A percentile compares a stretch with the other conserved stretches of the same genome.
These are phyloP conservation scores for Turritopsis dohrnii DNA, from an alignment of 30 jellyfish, hydroid and myxozoan species.

Conservation along the genomic window DNA sequence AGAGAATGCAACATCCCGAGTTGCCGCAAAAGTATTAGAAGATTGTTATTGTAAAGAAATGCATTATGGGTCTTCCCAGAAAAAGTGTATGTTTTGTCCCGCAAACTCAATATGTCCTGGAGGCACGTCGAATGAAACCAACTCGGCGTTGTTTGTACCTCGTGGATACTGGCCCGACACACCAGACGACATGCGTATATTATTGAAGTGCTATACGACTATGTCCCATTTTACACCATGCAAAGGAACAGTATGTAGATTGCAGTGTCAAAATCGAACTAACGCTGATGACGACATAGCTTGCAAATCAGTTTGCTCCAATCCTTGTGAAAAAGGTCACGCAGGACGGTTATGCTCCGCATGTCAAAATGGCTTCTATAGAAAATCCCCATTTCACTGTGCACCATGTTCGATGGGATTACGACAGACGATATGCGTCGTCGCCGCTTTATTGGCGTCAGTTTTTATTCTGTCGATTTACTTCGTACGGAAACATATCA, in stretches of 20 bases:
- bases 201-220: slow-evolving; percentile 73
- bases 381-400: slow-evolving; percentile 90
- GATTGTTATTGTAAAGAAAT: slow-evolving; percentile 85
- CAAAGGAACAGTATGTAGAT: slow-evolving; percentile 72
- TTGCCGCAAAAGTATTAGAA: slow-evolving; percentile 61
- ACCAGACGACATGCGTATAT: slow-evolving; percentile 50
- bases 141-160: slow-evolving; percentile 80
- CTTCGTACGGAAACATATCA: slow-evolving; percentile 79
- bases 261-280: slow-evolving; percentile 67
- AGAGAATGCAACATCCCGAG: slow-evolving; percentile 81
- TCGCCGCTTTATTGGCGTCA: slow-evolving; percentile 75
- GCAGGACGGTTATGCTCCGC: slow-evolving; percentile 91
- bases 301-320: slow-evolving; percentile 61
- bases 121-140: slow-evolving; percentile 59
- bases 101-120: slow-evolving; percentile 75
- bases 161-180: slow-evolving; percentile 98
- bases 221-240: slow-evolving; percentile 94
- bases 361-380: slow-evolving; percentile 81
- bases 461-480: slow-evolving; percentile 63
- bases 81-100: slow-evolving; percentile 81
- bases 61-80: slow-evolving; percentile 76
- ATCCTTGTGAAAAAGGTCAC: slow-evolving; percentile 94
- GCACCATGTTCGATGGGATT: slow-evolving; percentile 95
- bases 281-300: slow-evolving; percentile 56
- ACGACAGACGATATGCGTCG: slow-evolving; percentile 79